Conservation (phyloP, 2,113 vertebrate species). For the Corynorhinus townsendii region DNA sequence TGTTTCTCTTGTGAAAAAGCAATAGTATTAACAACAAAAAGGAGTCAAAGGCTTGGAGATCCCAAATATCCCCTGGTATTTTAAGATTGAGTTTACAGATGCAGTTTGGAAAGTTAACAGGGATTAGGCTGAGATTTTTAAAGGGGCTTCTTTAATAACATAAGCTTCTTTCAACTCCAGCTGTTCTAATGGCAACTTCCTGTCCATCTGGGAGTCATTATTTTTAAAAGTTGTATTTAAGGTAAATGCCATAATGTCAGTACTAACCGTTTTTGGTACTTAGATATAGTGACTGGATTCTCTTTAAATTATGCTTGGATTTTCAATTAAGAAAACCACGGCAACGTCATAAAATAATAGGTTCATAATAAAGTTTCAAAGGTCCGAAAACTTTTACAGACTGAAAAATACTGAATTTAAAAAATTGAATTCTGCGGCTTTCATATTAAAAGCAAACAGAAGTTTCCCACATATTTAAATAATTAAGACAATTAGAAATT, state of each 20-base stretch:
- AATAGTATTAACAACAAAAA: background rate
- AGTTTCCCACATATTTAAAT: constrained; percentile 42
- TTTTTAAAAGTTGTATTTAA: constrained; percentile 50
- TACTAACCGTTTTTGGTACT: constrained; percentile 38
- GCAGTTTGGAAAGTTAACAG: background rate
- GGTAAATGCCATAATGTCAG: constrained; percentile 45
- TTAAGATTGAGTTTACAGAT: constrained; percentile 34
- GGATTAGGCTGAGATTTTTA: background rate
- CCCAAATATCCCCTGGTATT: constrained; percentile 4
- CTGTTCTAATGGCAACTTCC: constrained; percentile 30
- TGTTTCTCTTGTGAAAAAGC: constrained; percentile 24
- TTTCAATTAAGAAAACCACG: background rate
- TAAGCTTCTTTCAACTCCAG: background rate
- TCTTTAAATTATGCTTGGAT: constrained; percentile 29
- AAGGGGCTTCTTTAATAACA: background rate
- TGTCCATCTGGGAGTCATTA: constrained; percentile 52
- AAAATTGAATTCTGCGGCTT: constrained; percentile 35
- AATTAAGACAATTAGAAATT: constrained; percentile 46
- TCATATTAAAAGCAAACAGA: constrained; percentile 28
- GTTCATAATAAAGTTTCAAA: constrained; percentile 35
- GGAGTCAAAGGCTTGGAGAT: background rate
- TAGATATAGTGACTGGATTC: constrained; percentile 16
- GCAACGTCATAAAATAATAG: constrained; percentile 37
- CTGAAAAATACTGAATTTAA: constrained; percentile 27
- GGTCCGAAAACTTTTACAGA: constrained; percentile 22